Conservation (phyloP, 2,888 invertebrate genomes). For the Ormia ochracea region DNA sequence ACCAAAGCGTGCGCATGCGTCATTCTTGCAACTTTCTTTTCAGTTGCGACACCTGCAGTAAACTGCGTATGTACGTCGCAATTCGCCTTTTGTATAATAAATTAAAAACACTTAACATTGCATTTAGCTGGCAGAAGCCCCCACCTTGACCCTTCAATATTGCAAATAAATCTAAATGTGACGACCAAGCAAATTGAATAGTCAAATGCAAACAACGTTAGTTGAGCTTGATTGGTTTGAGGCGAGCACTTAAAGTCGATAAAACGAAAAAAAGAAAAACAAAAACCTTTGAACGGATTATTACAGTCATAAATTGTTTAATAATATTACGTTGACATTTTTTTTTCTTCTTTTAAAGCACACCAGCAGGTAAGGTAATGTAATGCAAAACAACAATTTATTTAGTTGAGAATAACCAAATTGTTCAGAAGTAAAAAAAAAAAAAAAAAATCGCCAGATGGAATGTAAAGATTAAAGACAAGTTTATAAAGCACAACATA, state of each 20-base stretch:
- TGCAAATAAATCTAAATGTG: constrained; percentile 28
- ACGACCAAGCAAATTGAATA: constrained; percentile 15
- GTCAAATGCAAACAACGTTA: constrained; percentile 1
- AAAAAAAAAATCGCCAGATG: constrained; percentile 17
- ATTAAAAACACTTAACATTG: constrained; percentile 18
- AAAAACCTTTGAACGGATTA: constrained; percentile 55
- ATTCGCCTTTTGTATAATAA: background rate
- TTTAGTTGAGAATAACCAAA: constrained; percentile 36
- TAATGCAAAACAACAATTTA: constrained; percentile 26
- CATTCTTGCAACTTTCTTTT: no score
- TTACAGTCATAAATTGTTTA: constrained; percentile 55
- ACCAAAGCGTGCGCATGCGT: no score
- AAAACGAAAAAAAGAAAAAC: background rate
- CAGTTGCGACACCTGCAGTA: background rate
- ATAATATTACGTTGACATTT: constrained; percentile 60
- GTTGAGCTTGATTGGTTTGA: constrained; percentile 12
- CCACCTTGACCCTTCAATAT: constrained; percentile 57
- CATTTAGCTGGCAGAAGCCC: constrained; percentile 41
- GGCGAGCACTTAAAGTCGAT: constrained; percentile 6
- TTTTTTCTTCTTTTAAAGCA: no score
- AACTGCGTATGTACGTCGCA: background rate
- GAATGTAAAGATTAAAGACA: constrained; percentile 38
- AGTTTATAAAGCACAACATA: constrained; percentile 19
- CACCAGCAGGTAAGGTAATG: constrained; percentile 7
- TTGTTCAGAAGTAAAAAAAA: background rate